Percentiles rank a stretch among this genome's conserved stretches.
These are phyloP conservation scores for Dendrolimus punctatus DNA, from an alignment of 1,140 invertebrate species.

Conservation along the genomic window DNA sequence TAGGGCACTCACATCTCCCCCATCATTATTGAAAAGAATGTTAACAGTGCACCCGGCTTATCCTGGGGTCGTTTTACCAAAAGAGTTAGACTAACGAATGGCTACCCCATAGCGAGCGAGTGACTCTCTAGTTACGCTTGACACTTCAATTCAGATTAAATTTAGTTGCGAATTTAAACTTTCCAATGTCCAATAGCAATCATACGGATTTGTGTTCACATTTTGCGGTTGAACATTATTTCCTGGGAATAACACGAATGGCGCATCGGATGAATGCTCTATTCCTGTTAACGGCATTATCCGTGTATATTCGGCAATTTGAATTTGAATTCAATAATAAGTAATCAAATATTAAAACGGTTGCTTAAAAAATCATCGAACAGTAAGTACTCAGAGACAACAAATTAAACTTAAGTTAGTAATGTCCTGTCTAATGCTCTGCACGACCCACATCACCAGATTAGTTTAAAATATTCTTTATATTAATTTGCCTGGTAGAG, in stretches of 20 bases:
- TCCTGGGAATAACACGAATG: not conserved
- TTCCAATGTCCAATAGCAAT: conserved; percentile 23
- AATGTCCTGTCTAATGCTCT: too few species aligned
- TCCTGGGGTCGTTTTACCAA: conserved; percentile 65
- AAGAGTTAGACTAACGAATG: conserved; percentile 70
- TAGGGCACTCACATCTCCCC: conserved; percentile 49
- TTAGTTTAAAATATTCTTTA: too few species aligned
- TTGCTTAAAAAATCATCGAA: too few species aligned
- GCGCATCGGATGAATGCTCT: not conserved
- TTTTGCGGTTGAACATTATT: not conserved
- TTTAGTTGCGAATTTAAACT: conserved; percentile 55
- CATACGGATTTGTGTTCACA: conserved; percentile 15
- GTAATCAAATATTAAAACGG: too few species aligned
- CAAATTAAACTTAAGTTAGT: too few species aligned
- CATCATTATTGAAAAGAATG: conserved; percentile 70
- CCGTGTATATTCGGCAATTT: too few species aligned
- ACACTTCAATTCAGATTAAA: conserved; percentile 64
- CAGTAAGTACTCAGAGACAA: too few species aligned
- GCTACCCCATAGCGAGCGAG: conserved; percentile 39
- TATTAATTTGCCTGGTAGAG: too few species aligned
- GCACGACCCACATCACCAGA: too few species aligned
- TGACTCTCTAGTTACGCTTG: conserved; percentile 53
- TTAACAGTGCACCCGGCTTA: conserved; percentile 64
- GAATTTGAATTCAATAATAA: too few species aligned
- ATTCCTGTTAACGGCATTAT: too few species aligned